Percentiles rank a stretch among this genome's conserved stretches.
phyloP scores from a whole-genome alignment of 2,113 vertebrate species.

The Nyctibius bracteatus region DNA sequence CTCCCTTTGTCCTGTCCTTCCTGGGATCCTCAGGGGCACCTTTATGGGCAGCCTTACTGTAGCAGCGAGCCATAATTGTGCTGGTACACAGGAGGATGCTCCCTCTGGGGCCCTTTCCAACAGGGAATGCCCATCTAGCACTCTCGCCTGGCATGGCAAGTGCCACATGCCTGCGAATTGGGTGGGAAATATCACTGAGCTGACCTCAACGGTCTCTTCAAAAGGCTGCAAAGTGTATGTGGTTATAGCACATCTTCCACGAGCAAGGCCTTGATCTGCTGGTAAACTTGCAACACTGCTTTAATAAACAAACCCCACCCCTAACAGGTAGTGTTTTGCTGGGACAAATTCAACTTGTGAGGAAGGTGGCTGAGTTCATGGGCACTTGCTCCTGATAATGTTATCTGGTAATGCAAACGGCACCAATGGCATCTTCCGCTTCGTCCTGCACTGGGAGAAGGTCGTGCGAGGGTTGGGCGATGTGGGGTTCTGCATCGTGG shows the following conservation, averaged over 20 bases:
- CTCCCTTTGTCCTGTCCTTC: background rate
- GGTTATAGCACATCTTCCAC: background rate
- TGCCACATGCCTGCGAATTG: accelerated
- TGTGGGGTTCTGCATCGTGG: accelerated
- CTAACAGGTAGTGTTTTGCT: background rate
- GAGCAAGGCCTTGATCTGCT: background rate
- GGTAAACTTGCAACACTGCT: background rate
- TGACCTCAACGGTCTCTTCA: background rate
- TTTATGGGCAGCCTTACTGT: background rate
- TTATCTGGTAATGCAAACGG: background rate
- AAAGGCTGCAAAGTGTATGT: background rate
- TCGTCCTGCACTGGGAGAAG: background rate
- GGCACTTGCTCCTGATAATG: background rate
- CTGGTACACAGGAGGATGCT: background rate
- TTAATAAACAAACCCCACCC: background rate
- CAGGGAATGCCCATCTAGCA: background rate
- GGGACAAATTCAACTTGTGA: background rate
- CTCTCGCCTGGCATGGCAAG: background rate
- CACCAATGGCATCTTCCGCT: background rate
- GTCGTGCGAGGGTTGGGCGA: background rate
- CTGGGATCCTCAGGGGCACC: background rate
- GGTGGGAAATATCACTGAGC: background rate
- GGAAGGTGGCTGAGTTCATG: background rate
- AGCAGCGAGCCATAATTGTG: background rate
- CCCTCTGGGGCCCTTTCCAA: background rate